These are phyloP conservation scores for Benitochromis conjunctus DNA, from an alignment of 2,113 vertebrate genomes.

Conservation along the genomic window DNA sequence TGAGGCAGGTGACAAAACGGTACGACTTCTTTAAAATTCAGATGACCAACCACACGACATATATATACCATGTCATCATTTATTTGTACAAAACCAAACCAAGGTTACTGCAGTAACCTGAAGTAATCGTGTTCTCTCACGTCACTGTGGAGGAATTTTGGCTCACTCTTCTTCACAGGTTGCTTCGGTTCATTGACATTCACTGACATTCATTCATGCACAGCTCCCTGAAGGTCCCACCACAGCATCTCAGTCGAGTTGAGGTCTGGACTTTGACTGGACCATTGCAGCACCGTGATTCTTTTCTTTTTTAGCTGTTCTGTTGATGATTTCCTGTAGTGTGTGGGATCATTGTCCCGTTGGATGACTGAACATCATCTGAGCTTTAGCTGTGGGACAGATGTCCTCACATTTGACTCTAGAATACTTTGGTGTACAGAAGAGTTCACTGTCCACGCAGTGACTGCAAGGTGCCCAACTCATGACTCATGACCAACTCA, in stretches of 20 bases:
- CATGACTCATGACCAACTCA: too few species aligned
- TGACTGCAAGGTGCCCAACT: neutral
- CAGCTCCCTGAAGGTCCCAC: neutral
- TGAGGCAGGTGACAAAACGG: neutral
- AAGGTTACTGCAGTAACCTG: neutral
- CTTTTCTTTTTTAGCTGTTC: neutral
- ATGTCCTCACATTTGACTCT: neutral
- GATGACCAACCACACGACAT: neutral
- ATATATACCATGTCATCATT: neutral
- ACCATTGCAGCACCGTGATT: neutral
- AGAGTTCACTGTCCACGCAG: neutral
- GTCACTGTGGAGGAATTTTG: neutral
- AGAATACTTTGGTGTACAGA: neutral
- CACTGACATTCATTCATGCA: neutral
- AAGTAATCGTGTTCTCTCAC: neutral
- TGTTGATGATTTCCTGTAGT: neutral
- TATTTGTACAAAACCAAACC: neutral
- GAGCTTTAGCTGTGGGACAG: neutral
- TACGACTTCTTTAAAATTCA: neutral
- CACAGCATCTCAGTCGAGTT: neutral
- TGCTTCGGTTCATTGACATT: neutral
- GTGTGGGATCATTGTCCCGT: neutral
- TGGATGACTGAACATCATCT: neutral
- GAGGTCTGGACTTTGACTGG: neutral
- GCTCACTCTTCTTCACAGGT: neutral